Evolutionary conservation across 2,113 vertebrate genomes (phyloP), one percentile per base, ranked within the genome.

Genomic region (Gymnarchus niloticus): DNA sequence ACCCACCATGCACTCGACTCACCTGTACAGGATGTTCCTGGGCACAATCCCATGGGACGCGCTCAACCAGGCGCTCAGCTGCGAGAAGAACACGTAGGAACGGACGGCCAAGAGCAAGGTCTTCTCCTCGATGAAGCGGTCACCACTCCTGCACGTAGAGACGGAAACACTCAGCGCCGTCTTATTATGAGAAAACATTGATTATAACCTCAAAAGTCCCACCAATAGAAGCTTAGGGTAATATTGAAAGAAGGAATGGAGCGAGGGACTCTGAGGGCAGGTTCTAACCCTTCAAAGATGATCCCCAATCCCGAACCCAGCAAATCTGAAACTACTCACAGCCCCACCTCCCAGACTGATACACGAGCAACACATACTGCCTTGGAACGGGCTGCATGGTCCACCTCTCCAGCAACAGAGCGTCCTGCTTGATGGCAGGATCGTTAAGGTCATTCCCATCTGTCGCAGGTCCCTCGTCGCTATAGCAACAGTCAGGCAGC

Each of bases 1-100:
- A 33, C 41, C 28, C 33, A 73, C 5, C 65, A 41, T 0, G 65
- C 19, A 17, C 33, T 73, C 41, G 17, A 21, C 41, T 78, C 92
- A 99, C 98, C 98, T 97, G 93, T 99, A 99, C 49, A 99, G 93
- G 93, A 99, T 99, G 93, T 99, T 99, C 89, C 98, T 93, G 91
- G 97, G 98, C 89, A 97, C 97, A 91, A 98, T 96, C 93, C 98
- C 98, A 86, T 99, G 98, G 57, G 98, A 99, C 90, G 98, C 97
- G 81, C 98, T 99, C 90, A 99, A 94, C 98, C 98, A 99, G 2
- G 98, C 98, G 1, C 98, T 99, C 90, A 99, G 95, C 93, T 99
- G 98, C 86, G 98, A 99, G 94, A 99, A 99, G 92, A 99, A 99
- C 87, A 99, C 98, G 86, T 98, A 99, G 19, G 98, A 99, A 85